Conservation (phyloP, 2,113 vertebrate genomes). For the Pimephales promelas region DNA sequence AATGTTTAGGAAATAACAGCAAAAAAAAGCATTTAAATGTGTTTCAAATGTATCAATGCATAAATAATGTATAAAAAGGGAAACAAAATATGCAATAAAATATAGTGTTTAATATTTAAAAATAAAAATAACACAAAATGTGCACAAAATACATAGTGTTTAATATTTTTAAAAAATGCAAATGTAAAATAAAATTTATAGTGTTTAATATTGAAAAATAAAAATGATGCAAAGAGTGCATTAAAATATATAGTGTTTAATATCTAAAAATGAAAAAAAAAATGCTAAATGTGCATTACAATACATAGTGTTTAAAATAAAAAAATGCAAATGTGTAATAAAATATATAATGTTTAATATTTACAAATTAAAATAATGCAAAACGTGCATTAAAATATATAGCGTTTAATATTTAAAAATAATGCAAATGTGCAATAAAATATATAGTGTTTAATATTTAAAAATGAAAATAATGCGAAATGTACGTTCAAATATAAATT, state of each 20-base stretch:
- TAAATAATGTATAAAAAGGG: not conserved
- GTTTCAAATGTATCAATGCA: not conserved
- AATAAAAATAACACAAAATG: not conserved
- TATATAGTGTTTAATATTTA: not conserved
- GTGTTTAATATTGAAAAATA: too few relatives aligned
- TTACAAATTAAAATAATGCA: not conserved
- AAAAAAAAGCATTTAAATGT: not conserved
- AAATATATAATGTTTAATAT: too few relatives aligned
- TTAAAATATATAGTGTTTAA: too few relatives aligned
- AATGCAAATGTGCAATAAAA: not conserved
- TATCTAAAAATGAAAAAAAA: not conserved
- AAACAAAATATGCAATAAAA: not conserved
- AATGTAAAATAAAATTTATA: too few relatives aligned
- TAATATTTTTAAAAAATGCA: too few relatives aligned
- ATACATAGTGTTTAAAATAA: not conserved
- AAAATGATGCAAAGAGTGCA: too few relatives aligned
- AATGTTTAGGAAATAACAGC: not conserved
- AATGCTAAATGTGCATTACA: not conserved
- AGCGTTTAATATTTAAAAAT: not conserved
- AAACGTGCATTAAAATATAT: not conserved
- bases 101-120: too few relatives aligned
- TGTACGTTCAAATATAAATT: too few relatives aligned
- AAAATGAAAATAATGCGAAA: not conserved
- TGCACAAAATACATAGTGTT: not conserved
- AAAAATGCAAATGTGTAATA: too few relatives aligned